Evolutionary conservation across 2,113 vertebrate genomes (phyloP), one percentile per base, ranked within the genome.

Genomic region (Porphyrio hochstetteri): DNA sequence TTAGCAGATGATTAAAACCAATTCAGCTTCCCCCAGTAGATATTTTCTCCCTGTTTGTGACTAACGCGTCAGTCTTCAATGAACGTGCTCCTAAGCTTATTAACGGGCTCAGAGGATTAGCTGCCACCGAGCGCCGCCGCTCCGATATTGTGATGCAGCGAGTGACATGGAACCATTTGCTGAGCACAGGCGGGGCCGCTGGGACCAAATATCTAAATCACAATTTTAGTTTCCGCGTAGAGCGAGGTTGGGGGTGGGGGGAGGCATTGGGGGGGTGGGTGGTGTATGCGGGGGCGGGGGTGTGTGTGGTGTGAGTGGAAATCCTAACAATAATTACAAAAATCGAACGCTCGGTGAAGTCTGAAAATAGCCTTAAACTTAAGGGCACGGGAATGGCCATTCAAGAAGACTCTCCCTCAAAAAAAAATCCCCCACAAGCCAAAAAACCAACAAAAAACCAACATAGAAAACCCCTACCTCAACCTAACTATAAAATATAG

Each of bases 1-100:
- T 98, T 98, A 98, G 98, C 98, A 98, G 98, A 98, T 98, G 98
- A 98, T 98, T 98, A 98, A 98, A 98, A 98, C 98, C 98, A 98
- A 98, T 98, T 98, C 98, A 98, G 98, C 98, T 98, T 98, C 97
- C 98, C 98, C 98, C 98, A 98, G 98, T 98, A 98, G 98, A 98
- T 99, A 98, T 98, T 98, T 98, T 98, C 98, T 98, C 98, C 98
- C 98, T 98, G 98, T 98, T 98, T 98, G 98, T 98, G 98, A 98
- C 98, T 98, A 98, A 98, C 97, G 96, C 97, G 97, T 98, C 98
- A 98, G 98, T 98, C 98, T 98, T 98, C 98, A 98, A 97, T 97
- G 98, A 98, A 98, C 98, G 98, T 98, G 98, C 98, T 98, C 98
- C 97, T 98, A 98, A 98, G 98, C 98, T 98, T 98, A 98, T 98